These are phyloP conservation scores for Gephyroberyx darwinii DNA, from an alignment of 2,797 vertebrate species.

Conservation along the genomic window DNA sequence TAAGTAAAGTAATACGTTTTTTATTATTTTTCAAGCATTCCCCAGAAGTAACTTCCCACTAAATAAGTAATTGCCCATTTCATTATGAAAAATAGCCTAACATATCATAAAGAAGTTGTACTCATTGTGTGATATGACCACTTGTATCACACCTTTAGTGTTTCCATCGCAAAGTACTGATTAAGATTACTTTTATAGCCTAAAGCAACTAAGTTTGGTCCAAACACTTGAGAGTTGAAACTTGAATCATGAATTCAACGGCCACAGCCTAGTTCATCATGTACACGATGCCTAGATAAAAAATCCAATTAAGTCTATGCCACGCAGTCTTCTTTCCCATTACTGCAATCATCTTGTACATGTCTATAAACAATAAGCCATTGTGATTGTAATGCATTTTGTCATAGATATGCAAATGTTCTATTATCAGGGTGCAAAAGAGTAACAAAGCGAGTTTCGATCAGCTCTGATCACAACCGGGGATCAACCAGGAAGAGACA, in stretches of 20 bases:
- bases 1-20: not conserved
- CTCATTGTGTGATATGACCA: not conserved
- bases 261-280: constrained; percentile 56
- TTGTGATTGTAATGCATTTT: constrained; percentile 64
- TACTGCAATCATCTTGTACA: constrained; percentile 69
- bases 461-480: constrained; percentile 53
- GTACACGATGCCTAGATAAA: constrained; percentile 71
- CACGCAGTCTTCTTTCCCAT: constrained; percentile 62
- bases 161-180: not conserved
- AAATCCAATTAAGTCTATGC: constrained; percentile 78
- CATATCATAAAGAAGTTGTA: not conserved
- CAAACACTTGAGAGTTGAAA: constrained; percentile 42
- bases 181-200: constrained; percentile 5
- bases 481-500: constrained; percentile 42
- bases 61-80: not conserved
- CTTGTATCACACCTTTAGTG: not conserved
- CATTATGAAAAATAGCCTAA: not conserved
- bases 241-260: constrained; percentile 24
- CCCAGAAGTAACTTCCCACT: not conserved
- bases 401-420: constrained; percentile 78
- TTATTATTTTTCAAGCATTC: not conserved
- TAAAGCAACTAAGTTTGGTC: constrained; percentile 33
- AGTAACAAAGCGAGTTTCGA: constrained; percentile 50
- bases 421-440: constrained; percentile 59
- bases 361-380: constrained; percentile 73